These are phyloP conservation scores for Leptinotarsa haldemani DNA, from an alignment of 2,888 invertebrate genomes.

Conservation along the genomic window DNA sequence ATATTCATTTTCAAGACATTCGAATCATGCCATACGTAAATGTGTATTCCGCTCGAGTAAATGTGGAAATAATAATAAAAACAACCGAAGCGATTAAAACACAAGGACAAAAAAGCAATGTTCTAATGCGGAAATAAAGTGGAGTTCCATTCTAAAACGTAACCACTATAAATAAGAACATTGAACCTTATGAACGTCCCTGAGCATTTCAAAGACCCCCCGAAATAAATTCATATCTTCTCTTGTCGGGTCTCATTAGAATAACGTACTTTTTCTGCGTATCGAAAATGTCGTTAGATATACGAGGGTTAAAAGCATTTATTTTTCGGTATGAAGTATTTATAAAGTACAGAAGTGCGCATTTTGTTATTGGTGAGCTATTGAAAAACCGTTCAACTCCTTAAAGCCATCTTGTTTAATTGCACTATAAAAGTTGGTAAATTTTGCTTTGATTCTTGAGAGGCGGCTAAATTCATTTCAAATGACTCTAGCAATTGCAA, in stretches of 20 bases:
- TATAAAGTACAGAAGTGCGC: no score
- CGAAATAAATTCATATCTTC: constrained; percentile 36
- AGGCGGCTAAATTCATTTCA: no score
- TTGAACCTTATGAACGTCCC: constrained; percentile 51
- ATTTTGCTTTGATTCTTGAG: no score
- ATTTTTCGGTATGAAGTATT: no score
- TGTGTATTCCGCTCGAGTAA: background rate
- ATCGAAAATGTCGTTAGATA: background rate
- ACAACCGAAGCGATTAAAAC: constrained; percentile 15
- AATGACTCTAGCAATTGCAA: no score
- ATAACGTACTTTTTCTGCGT: constrained; percentile 20
- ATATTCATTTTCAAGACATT: background rate
- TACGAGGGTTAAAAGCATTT: constrained; percentile 8
- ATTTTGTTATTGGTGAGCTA: no score
- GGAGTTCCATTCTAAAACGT: constrained; percentile 45
- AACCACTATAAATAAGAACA: constrained; percentile 50
- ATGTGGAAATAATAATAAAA: constrained; percentile 20
- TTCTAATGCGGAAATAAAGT: constrained; percentile 49
- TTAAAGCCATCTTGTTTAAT: no score
- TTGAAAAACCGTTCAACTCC: no score
- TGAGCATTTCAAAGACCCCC: constrained; percentile 52
- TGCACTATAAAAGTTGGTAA: no score
- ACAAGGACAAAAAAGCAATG: constrained; percentile 46
- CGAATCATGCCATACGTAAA: background rate
- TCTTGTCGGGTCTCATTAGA: constrained; percentile 17